phyloP scores from a whole-genome alignment of 2,113 vertebrate species.

The Alces alces region DNA sequence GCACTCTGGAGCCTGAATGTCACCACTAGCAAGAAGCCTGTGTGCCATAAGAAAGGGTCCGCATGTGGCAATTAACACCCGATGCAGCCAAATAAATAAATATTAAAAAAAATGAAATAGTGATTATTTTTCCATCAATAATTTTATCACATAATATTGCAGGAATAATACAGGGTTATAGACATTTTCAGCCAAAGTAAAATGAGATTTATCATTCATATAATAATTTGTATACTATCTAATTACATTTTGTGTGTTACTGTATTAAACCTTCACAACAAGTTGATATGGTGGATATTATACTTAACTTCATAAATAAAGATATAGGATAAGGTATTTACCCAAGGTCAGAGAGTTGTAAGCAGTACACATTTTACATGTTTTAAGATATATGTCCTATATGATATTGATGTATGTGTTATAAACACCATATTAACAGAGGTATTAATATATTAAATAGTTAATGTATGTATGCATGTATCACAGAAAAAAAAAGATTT shows the following conservation, averaged over 20 bases:
- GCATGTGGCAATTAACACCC: neutral
- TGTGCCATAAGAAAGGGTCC: rapidly evolving
- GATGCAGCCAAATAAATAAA: neutral
- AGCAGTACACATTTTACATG: neutral
- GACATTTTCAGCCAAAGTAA: neutral
- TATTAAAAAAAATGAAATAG: neutral
- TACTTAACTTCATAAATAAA: neutral
- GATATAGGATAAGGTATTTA: neutral
- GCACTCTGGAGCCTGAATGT: neutral
- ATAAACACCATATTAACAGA: neutral
- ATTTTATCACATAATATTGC: neutral
- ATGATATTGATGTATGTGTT: neutral
- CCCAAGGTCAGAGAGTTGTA: neutral
- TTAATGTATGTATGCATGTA: neutral
- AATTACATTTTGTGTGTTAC: neutral
- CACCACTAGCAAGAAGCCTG: neutral
- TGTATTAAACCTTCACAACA: neutral
- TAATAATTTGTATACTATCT: neutral
- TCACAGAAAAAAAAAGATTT: neutral
- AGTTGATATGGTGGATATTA: neutral
- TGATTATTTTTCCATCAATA: neutral
- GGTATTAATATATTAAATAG: neutral
- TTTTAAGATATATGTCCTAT: neutral
- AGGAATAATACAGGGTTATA: neutral
- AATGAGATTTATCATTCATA: neutral